phyloP scores from a whole-genome alignment of 2,113 vertebrate genomes.

The Leptobrachium leishanense region DNA sequence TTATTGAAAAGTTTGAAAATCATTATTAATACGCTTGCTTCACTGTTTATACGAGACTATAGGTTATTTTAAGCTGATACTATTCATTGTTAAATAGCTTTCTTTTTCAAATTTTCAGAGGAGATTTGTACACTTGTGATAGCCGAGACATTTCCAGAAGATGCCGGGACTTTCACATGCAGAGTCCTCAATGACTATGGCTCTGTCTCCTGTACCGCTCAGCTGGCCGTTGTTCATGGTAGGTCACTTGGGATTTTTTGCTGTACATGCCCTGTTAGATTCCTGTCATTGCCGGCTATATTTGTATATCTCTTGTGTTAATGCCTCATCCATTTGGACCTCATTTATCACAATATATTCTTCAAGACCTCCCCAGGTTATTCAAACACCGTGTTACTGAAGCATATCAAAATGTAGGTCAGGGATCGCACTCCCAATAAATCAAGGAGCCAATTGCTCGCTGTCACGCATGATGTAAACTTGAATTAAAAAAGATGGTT shows the following conservation, averaged over 20 bases:
- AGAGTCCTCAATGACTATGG: constrained; percentile 82
- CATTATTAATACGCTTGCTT: too few relatives aligned
- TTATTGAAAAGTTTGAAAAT: too few relatives aligned
- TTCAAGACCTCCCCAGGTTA: background rate
- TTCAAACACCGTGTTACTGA: constrained; percentile 17
- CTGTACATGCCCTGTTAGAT: background rate
- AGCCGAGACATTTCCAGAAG: constrained; percentile 93
- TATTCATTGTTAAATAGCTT: too few relatives aligned
- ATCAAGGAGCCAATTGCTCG: too few relatives aligned
- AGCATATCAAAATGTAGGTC: constrained; percentile 5
- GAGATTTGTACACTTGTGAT: constrained; percentile 98
- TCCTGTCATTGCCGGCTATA: constrained; percentile 10
- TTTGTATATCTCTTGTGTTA: background rate
- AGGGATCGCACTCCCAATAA: too few relatives aligned
- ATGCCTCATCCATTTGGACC: background rate
- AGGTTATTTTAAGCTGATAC: too few relatives aligned
- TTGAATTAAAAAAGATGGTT: too few relatives aligned
- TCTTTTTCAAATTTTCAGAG: constrained; percentile 67
- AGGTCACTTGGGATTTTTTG: constrained; percentile 19
- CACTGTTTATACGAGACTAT: too few relatives aligned
- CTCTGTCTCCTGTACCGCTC: constrained; percentile 79
- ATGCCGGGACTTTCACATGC: constrained; percentile 88
- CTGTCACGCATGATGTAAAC: too few relatives aligned
- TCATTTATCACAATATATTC: constrained; percentile 14
- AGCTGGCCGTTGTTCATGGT: constrained; percentile 84